Evolutionary conservation across 2,888 invertebrate genomes (phyloP), one percentile per base, ranked within the genome.

Genomic region (Amphipyra berbera): DNA sequence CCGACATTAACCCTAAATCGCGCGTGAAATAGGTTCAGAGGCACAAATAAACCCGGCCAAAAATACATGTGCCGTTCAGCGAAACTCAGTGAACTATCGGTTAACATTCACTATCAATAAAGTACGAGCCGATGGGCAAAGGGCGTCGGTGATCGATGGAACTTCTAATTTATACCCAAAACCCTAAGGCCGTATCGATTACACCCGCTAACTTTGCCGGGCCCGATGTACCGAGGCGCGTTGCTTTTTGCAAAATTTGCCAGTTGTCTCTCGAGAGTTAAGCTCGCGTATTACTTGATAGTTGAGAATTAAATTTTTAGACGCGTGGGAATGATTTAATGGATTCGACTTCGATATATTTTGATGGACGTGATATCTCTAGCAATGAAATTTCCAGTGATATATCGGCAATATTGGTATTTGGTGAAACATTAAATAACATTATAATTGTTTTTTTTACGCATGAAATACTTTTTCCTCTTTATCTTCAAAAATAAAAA

Each of bases 151-250:
- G 94, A 95, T 95, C 90, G 94, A 95, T 95, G 94, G 94, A 88
- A 90, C 89, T 92, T 90, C 93, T 94, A 94, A 94, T 93, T 94
- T 91, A 93, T 92, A 91, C 86, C 87, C 91, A 93, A 95, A 93
- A 90, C 94, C 94, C 94, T 92, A 86, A 93, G 94, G 94, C 90
- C 94, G 91, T 92, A 95, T 95, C 94, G 93, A 92, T 95, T 94
- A 94, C 94, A 81, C 79, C 75, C 78, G 79, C 84, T 85, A 94
- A 92, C 88, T 93, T 94, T 81, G 86, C 77, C 69, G 82, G 79
- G 82, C 82, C 84, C 80, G 78, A 70, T 79, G 83, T 82, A 77
- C 85, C 82, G 79, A 70, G 70, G 73, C 72, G 82, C 80, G 82
- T 58, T 80, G 90, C 89, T 93, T 93, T 93, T 93, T 93, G 90